Base-by-base conservation (phyloP, 2,113 vertebrate genomes). In the Sebastes schlegelii region DNA sequence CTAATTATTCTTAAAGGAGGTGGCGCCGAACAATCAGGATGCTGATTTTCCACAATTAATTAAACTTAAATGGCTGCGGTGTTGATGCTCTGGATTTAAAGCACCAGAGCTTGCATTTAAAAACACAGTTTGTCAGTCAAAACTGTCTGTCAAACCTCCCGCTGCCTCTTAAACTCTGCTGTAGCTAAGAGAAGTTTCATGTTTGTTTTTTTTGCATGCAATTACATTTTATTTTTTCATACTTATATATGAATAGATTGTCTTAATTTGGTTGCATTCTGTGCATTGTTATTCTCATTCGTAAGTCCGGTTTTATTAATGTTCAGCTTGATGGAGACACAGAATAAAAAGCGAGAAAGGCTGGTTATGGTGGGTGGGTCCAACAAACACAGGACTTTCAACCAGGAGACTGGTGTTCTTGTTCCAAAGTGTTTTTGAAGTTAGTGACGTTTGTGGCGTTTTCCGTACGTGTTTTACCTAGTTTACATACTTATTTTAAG, bases 31-130 rank as follows among this genome's bases (percentile, higher is more conserved):
- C 40, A 70, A 78, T 66, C 1, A 0, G 2, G 6, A 34, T 51
- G 17, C 45, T 42, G 60, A n/a, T 70, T 77, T 23, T 52, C 51
- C 49, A 63, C 43, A 17, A 2, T 63, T 67, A 51, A 62, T 69
- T 58, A 23, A 52, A 71, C 1, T 8, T 26, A 62, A 63, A 42
- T 63, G 17, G 4, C 58, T 63, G 46, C 16, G 4, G 4, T n/a
- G 6, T 49, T 61, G 13, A 34, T 12, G 43, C 10, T 7, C 23
- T n/a, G n/a, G n/a, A n/a, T n/a, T n/a, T n/a, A n/a, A n/a, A n/a
- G n/a, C n/a, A n/a, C n/a, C n/a, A n/a, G n/a, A n/a, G n/a, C n/a
- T n/a, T n/a, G n/a, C n/a, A n/a, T n/a, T n/a, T n/a, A n/a, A n/a
- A n/a, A n/a, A n/a, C n/a, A n/a, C 21, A 17, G 16, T 17, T 55